These are phyloP conservation scores for Apamea anceps DNA, from an alignment of 2,888 invertebrate genomes.

Conservation along the genomic window DNA sequence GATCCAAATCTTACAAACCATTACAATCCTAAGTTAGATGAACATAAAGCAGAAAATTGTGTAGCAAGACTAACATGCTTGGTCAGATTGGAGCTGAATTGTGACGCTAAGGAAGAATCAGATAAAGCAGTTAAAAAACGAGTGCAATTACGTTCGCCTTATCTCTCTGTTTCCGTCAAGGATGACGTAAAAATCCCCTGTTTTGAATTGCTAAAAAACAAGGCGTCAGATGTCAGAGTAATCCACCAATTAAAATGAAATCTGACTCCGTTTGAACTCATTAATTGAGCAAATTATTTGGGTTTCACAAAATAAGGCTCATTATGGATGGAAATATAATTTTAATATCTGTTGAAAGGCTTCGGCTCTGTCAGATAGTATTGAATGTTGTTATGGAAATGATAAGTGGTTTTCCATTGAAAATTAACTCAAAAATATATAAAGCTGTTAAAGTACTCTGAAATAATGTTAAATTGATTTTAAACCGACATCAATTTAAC, in stretches of 20 bases:
- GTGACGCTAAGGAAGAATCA: conserved; percentile 82
- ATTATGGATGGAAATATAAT: conserved; percentile 46
- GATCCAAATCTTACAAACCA: conserved; percentile 42
- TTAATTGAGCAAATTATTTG: conserved; percentile 68
- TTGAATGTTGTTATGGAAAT: conserved; percentile 33
- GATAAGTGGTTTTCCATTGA: conserved; percentile 25
- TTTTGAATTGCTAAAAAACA: conserved; percentile 81
- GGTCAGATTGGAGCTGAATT: conserved; percentile 74
- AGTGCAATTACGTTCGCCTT: conserved; percentile 86
- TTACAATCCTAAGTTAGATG: conserved; percentile 51
- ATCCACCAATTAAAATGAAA: conserved; percentile 87
- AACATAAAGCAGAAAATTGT: conserved; percentile 65
- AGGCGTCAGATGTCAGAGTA: conserved; percentile 80
- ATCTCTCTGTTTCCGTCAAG: conserved; percentile 79
- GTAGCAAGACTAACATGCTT: conserved; percentile 62
- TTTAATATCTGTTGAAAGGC: conserved; percentile 31
- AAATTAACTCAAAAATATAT: conserved; percentile 18
- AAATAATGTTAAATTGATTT: neutral
- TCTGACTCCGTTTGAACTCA: conserved; percentile 71
- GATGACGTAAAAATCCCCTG: conserved; percentile 73
- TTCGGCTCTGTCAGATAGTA: conserved; percentile 5
- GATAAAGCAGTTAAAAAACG: conserved; percentile 89
- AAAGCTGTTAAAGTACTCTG: neutral
- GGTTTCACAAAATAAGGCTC: conserved; percentile 52
- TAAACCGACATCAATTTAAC: neutral